Percentiles rank a stretch among this genome's conserved stretches.
Evolutionary conservation across 2,113 vertebrate genomes (phyloP).

Genomic region (Thryonomys swinderianus): DNA sequence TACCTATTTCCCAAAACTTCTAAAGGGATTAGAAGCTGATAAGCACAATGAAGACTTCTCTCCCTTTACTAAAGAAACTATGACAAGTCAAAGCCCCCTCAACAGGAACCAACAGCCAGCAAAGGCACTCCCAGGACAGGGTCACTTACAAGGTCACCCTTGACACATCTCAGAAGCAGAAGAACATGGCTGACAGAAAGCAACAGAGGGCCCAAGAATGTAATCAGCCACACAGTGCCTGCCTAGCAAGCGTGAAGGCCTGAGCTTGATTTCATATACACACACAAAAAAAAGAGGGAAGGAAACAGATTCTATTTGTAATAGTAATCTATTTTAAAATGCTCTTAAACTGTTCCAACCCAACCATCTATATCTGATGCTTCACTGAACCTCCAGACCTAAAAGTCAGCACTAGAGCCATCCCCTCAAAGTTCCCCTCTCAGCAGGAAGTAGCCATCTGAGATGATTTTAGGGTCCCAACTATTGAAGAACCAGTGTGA

Average conservation of each 20-base stretch:
- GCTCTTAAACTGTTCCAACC: not conserved
- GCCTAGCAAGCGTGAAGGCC: too few relatives aligned
- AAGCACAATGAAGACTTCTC: not conserved
- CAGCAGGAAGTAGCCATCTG: not conserved
- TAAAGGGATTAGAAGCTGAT: not conserved
- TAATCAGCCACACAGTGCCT: too few relatives aligned
- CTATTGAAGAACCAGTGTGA: not conserved
- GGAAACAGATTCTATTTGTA: not conserved
- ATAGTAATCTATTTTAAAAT: not conserved
- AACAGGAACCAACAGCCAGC: not conserved
- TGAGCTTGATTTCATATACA: too few relatives aligned
- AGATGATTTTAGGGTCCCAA: not conserved
- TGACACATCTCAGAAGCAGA: not conserved
- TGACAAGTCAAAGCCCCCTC: not conserved
- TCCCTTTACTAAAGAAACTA: not conserved
- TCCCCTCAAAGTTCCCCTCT: not conserved
- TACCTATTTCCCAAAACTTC: slow-evolving; percentile 44
- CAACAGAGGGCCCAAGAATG: too few relatives aligned
- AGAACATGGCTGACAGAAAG: not conserved
- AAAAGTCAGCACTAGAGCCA: not conserved
- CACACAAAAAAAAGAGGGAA: too few relatives aligned
- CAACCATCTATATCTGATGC: not conserved
- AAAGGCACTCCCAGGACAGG: too few relatives aligned
- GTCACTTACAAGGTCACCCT: too few relatives aligned
- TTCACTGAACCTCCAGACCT: not conserved